Conservation (phyloP, 2,113 vertebrate genomes). For the Paedocypris sp. region DNA sequence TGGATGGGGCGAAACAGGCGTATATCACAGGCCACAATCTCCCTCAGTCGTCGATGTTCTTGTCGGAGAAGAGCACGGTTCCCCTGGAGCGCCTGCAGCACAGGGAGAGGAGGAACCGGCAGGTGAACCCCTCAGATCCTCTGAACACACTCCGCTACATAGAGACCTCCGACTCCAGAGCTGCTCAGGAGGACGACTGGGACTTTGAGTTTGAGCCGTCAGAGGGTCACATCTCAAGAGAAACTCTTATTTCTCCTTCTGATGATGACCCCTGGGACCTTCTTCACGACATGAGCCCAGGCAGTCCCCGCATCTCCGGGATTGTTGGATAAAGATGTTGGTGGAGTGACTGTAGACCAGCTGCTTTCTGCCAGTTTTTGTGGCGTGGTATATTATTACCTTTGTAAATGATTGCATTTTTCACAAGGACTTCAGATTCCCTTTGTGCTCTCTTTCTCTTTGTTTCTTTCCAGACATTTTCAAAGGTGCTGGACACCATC, state of each 20-base stretch:
- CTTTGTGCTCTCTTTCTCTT: neutral
- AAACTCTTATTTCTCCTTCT: slow-evolving; percentile 51
- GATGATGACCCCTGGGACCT: slow-evolving; percentile 67
- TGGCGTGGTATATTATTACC: neutral
- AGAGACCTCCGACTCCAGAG: slow-evolving; percentile 64
- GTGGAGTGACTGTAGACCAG: slow-evolving; percentile 24
- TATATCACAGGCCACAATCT: slow-evolving; percentile 66
- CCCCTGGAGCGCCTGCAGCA: slow-evolving; percentile 72
- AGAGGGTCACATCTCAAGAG: slow-evolving; percentile 53
- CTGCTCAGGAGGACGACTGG: slow-evolving; percentile 48
- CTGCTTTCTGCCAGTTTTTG: neutral
- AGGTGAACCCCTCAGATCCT: slow-evolving; percentile 52
- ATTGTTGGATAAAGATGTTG: slow-evolving; percentile 35
- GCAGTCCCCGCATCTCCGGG: slow-evolving; percentile 56
- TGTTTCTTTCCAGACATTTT: neutral
- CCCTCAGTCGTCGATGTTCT: slow-evolving; percentile 75
- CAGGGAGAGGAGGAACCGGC: slow-evolving; percentile 70
- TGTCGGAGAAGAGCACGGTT: slow-evolving; percentile 73
- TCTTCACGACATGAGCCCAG: slow-evolving; percentile 44
- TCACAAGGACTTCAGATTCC: neutral
- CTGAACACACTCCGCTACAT: slow-evolving; percentile 38
- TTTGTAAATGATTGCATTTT: neutral
- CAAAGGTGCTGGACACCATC: slow-evolving; percentile 53
- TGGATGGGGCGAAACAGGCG: slow-evolving; percentile 71
- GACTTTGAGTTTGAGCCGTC: slow-evolving; percentile 45